Evolutionary conservation across 2,888 invertebrate genomes (phyloP).

Genomic region (Oscheius sp.): DNA sequence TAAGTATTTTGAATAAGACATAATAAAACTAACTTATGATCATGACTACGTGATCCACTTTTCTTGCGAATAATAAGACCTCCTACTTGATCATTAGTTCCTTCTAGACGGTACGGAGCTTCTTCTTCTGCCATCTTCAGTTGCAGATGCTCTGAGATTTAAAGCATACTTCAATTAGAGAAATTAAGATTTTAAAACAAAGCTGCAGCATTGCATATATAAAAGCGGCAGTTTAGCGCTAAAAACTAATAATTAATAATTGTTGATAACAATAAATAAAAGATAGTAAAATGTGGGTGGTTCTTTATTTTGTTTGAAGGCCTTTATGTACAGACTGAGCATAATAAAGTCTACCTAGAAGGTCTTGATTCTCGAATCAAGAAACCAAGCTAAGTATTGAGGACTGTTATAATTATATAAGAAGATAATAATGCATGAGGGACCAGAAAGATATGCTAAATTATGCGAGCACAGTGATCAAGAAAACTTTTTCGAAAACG

Average conservation of each 20-base stretch:
- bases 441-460: not conserved
- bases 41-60: constrained; percentile 14
- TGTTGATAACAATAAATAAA: not conserved
- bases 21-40: not conserved
- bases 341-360: constrained; percentile 14
- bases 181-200: too few relatives aligned
- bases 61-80: constrained; percentile 48
- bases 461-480: constrained; percentile 8
- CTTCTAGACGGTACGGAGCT: constrained; percentile 54
- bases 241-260: not conserved
- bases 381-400: constrained; percentile 15
- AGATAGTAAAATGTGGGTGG: not conserved
- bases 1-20: not conserved
- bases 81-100: constrained; percentile 42
- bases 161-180: too few relatives aligned
- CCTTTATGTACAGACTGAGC: constrained; percentile 28
- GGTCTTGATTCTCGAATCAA: constrained; percentile 28
- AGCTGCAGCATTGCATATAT: too few relatives aligned
- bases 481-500: not conserved
- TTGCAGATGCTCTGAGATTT: too few relatives aligned
- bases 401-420: not conserved
- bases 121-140: constrained; percentile 34
- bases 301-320: not conserved
- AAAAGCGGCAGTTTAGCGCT: too few relatives aligned
- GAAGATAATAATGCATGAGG: not conserved